A percentile compares a stretch with the other conserved stretches of the same genome.
Evolutionary conservation across 2,888 invertebrate species (phyloP).

Genomic region (Cactoblastis cactorum): DNA sequence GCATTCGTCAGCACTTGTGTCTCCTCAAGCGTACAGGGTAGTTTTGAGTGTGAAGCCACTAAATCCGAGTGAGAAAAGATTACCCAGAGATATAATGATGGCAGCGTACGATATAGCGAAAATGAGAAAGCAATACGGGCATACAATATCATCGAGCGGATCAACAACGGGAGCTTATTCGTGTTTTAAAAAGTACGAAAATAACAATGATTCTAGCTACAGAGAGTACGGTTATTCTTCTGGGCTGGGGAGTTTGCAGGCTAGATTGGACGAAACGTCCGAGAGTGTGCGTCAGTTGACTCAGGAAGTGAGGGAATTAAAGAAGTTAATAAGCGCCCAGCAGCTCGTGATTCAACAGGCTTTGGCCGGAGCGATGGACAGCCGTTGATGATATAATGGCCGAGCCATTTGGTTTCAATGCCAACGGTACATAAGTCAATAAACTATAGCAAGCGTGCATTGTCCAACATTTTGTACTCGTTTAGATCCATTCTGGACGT

Average conservation of each 20-base stretch:
- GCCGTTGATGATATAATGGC: constrained; percentile 71
- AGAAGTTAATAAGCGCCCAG: constrained; percentile 75
- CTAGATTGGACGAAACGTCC: constrained; percentile 83
- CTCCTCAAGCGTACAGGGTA: constrained; percentile 89
- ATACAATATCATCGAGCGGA: constrained; percentile 83
- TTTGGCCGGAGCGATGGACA: constrained; percentile 62
- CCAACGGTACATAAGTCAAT: constrained; percentile 71
- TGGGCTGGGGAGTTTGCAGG: constrained; percentile 79
- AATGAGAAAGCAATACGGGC: constrained; percentile 84
- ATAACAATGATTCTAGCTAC: constrained; percentile 75
- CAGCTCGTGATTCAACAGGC: constrained; percentile 75
- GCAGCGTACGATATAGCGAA: constrained; percentile 89
- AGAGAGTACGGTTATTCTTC: constrained; percentile 77
- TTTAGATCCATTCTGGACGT: constrained; percentile 44
- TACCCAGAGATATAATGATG: constrained; percentile 88
- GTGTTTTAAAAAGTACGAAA: constrained; percentile 83
- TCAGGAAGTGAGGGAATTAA: constrained; percentile 84
- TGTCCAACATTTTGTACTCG: constrained; percentile 47
- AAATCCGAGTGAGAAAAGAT: constrained; percentile 89
- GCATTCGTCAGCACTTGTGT: constrained; percentile 88
- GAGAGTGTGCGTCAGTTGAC: constrained; percentile 83
- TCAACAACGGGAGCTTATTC: constrained; percentile 82
- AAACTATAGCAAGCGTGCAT: constrained; percentile 59
- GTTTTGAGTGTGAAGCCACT: constrained; percentile 90
- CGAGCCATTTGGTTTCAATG: constrained; percentile 71